These are phyloP conservation scores for Ochotona princeps DNA, from an alignment of 2,113 vertebrate genomes.

Conservation along the genomic window DNA sequence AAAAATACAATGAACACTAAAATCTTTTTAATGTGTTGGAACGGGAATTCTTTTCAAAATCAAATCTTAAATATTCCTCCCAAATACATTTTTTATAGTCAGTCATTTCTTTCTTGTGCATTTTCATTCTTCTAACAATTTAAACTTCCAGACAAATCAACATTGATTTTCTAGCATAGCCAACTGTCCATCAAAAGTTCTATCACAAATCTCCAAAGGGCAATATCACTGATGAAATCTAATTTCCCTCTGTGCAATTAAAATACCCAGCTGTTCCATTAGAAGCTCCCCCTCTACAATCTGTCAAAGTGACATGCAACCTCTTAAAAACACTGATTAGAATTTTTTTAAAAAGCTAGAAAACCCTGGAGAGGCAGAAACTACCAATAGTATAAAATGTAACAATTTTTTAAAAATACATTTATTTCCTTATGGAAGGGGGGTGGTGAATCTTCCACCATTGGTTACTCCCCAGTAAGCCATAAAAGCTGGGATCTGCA, in stretches of 20 bases:
- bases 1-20: constrained; percentile 26
- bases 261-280: constrained; percentile 35
- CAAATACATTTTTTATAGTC: not conserved
- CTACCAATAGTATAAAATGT: not conserved
- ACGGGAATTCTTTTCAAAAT: constrained; percentile 42
- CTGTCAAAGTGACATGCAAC: not conserved
- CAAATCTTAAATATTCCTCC: constrained; percentile 49
- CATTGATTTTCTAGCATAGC: not conserved
- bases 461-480: no score
- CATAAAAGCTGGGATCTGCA: no score
- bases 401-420: not conserved
- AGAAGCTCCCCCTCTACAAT: constrained; percentile 23
- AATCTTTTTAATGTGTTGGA: not conserved
- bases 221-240: constrained; percentile 36
- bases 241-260: constrained; percentile 41
- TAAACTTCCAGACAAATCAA: constrained; percentile 1
- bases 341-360: constrained; percentile 12
- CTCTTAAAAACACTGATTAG: constrained; percentile 37
- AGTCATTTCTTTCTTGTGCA: constrained; percentile 50
- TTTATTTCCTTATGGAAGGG: no score
- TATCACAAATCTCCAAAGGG: not conserved
- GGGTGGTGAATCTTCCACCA: no score
- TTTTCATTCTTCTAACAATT: constrained; percentile 39
- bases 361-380: constrained; percentile 19
- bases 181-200: not conserved